Percentiles rank a stretch among this genome's conserved stretches.
Conservation (phyloP, 2,113 vertebrate genomes). For the Stigmatopora nigra region DNA sequence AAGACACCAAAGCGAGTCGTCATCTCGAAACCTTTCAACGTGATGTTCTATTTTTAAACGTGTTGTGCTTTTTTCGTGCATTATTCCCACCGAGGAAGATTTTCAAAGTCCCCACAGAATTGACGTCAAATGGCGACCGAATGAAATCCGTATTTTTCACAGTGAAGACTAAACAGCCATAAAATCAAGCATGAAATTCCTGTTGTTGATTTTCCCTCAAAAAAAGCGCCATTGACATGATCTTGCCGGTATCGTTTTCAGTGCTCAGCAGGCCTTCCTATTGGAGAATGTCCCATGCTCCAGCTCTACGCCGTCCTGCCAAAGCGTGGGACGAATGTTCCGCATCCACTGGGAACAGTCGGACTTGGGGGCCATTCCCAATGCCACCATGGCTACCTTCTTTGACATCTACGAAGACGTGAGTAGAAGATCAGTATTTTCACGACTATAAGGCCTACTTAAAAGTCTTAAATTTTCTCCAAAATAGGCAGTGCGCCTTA, state of each 20-base stretch:
- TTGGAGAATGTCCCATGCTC: constrained; percentile 87
- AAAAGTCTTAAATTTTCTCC: too few relatives aligned
- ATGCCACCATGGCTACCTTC: constrained; percentile 83
- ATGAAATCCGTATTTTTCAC: neutral
- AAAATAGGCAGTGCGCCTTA: too few relatives aligned
- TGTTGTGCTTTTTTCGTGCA: constrained; percentile 7
- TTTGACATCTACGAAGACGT: constrained; percentile 99
- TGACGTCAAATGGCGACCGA: constrained; percentile 17
- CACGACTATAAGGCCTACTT: too few relatives aligned
- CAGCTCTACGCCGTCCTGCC: constrained; percentile 65
- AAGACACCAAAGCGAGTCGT: neutral
- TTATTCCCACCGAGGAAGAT: constrained; percentile 10
- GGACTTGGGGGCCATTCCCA: constrained; percentile 81
- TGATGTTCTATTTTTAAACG: constrained; percentile 53
- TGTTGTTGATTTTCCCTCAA: too few relatives aligned
- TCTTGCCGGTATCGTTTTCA: constrained; percentile 42
- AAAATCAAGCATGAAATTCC: too few relatives aligned
- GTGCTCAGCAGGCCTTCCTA: constrained; percentile 85
- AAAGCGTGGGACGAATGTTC: constrained; percentile 75
- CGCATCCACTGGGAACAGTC: constrained; percentile 86
- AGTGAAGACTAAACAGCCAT: neutral
- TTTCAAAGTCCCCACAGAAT: constrained; percentile 27
- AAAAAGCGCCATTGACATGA: neutral
- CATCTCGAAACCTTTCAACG: constrained; percentile 25
- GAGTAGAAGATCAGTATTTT: constrained; percentile 70